Evolutionary conservation across 2,888 invertebrate genomes (phyloP), one percentile per base, ranked within the genome.

Genomic region (Herminia tarsipennalis): DNA sequence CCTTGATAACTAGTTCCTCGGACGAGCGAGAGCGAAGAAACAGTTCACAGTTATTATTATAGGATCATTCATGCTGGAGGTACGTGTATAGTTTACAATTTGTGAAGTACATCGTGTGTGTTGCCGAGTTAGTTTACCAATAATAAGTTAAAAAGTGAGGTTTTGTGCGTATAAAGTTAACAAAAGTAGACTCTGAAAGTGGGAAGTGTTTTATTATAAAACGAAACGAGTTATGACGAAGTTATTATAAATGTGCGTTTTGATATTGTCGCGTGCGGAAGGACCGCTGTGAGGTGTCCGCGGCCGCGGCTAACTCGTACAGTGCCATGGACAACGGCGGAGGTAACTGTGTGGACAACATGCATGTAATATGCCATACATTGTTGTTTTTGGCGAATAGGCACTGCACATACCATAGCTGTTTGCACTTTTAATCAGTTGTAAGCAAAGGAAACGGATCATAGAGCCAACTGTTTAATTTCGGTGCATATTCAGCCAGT

Each of bases 1-100:
- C 92, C 92, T 92, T 92, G 92, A 92, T 90, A 91, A 89, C 88
- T 91, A 81, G 92, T 91, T 91, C 86, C 86, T 90, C 83, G 83
- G 87, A 82, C 86, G 81, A 88, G 76, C 81, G 85, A 81, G 80
- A 85, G 72, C 81, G 86, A 80, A 82, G 83, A 85, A 85, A 63
- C 65, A 48, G 56, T 66, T 66, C 65, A 90, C 88, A 89, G 84
- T 89, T 73, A 73, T 66, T 88, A 84, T 77, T 86, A 83, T 83
- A 85, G 89, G 89, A 91, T 89, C 88, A 90, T 89, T 90, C 84
- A 90, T 88, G 88, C 84, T 84, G 81, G 90, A 92, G 92, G 91
- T 92, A 92, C 88, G 92, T 92, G 81, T 85, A 81, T 88, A 87
- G 82, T 81, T 84, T 86, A 81, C 83, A 79, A 78, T 80, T 83